These are phyloP conservation scores for Ectemnius lituratus DNA, from an alignment of 2,888 invertebrate genomes.

Conservation along the genomic window DNA sequence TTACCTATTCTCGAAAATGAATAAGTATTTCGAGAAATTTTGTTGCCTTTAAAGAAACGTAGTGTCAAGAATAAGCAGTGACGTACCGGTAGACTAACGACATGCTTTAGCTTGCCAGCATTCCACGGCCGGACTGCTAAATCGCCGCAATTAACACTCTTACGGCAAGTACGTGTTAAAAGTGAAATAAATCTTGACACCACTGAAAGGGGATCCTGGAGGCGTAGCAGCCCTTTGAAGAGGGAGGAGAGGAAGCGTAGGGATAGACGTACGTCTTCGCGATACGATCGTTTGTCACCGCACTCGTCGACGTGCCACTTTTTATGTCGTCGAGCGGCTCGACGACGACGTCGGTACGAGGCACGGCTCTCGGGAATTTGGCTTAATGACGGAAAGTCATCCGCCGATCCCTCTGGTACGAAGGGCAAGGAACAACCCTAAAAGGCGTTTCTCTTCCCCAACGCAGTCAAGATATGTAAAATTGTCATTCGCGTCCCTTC, in stretches of 20 bases:
- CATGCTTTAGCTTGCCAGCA: too few species aligned
- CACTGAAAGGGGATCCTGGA: too few species aligned
- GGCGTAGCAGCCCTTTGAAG: neutral
- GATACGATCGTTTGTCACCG: constrained; percentile 63
- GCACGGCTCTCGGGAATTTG: constrained; percentile 51
- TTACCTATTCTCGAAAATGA: too few species aligned
- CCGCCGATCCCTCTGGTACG: constrained; percentile 45
- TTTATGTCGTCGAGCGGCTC: constrained; percentile 46
- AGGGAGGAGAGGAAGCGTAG: constrained; percentile 5
- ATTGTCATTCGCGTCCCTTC: too few species aligned
- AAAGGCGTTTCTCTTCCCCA: too few species aligned
- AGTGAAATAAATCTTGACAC: constrained; percentile 21
- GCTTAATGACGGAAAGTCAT: constrained; percentile 60
- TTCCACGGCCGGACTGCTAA: too few species aligned
- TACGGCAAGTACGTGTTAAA: constrained; percentile 10
- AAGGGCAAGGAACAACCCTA: constrained; percentile 24
- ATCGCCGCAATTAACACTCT: too few species aligned
- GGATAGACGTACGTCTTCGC: constrained; percentile 30
- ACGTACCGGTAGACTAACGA: too few species aligned
- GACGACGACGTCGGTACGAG: constrained; percentile 41
- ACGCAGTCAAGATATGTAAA: too few species aligned
- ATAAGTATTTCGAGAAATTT: too few species aligned
- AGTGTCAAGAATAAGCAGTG: too few species aligned
- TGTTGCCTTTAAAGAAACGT: too few species aligned
- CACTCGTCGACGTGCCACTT: constrained; percentile 57